Evolutionary conservation across 1,140 invertebrate genomes (phyloP).

Genomic region (Metaphire vulgaris): DNA sequence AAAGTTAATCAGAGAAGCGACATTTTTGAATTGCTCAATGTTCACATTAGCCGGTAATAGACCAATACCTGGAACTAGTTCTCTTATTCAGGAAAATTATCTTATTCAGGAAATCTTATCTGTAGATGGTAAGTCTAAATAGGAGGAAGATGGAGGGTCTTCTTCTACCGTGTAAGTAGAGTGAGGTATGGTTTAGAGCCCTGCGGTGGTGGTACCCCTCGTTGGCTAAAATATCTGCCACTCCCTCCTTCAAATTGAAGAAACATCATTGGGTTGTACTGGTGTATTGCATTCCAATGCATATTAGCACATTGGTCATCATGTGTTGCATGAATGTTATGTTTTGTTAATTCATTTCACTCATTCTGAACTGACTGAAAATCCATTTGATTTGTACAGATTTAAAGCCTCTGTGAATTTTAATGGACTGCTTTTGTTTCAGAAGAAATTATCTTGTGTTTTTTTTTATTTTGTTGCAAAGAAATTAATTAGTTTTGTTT

Average conservation of each 20-base stretch:
- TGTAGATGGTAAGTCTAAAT: neutral
- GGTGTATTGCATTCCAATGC: too few species aligned
- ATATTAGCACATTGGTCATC: too few species aligned
- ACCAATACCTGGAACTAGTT: neutral
- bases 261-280: too few species aligned
- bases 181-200: too few species aligned
- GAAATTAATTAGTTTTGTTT: neutral
- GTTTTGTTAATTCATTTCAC: neutral
- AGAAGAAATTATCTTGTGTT: neutral
- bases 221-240: neutral
- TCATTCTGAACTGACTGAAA: too few species aligned
- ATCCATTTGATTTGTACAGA: too few species aligned
- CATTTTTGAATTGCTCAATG: neutral
- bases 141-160: too few species aligned
- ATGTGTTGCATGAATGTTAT: neutral
- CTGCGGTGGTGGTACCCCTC: neutral
- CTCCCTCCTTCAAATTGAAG: too few species aligned
- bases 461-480: neutral
- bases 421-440: neutral
- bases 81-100: neutral
- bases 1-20: neutral
- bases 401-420: neutral
- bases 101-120: neutral
- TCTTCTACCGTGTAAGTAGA: too few species aligned
- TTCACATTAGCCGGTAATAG: neutral